Evolutionary conservation across 2,797 vertebrate genomes (phyloP).

Genomic region (Taeniopygia guttata): DNA sequence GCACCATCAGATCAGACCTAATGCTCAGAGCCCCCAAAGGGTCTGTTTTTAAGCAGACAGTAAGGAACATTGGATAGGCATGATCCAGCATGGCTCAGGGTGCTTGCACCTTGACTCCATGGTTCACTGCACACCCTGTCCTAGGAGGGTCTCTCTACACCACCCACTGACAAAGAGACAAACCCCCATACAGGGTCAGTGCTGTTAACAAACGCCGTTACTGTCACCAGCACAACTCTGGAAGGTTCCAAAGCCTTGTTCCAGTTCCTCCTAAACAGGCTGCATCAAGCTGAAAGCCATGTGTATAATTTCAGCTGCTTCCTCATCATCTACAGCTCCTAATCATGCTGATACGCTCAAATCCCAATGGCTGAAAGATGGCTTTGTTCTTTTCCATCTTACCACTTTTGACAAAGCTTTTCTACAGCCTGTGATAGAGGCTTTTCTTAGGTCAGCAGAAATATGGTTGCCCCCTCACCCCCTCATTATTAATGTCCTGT

Average conservation of each 20-base stretch:
- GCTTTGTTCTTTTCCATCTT: neutral
- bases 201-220: neutral
- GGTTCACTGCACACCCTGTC: neutral
- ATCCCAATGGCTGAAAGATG: neutral
- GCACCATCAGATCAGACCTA: neutral
- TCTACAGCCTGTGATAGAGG: neutral
- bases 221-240: neutral
- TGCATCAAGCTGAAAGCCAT: neutral
- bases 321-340: neutral
- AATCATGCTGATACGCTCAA: neutral
- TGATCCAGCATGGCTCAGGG: neutral
- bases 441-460: neutral
- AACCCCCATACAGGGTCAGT: accelerated
- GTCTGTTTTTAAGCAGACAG: neutral
- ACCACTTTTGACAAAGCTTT: neutral
- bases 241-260: neutral
- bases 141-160: neutral
- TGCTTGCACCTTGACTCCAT: neutral
- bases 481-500: neutral
- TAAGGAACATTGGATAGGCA: neutral
- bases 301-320: neutral
- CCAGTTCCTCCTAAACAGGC: neutral
- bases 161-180: neutral
- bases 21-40: neutral
- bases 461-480: accelerated